Base-by-base conservation (phyloP, 2,888 invertebrate genomes). In the Macrosiphum euphorbiae region DNA sequence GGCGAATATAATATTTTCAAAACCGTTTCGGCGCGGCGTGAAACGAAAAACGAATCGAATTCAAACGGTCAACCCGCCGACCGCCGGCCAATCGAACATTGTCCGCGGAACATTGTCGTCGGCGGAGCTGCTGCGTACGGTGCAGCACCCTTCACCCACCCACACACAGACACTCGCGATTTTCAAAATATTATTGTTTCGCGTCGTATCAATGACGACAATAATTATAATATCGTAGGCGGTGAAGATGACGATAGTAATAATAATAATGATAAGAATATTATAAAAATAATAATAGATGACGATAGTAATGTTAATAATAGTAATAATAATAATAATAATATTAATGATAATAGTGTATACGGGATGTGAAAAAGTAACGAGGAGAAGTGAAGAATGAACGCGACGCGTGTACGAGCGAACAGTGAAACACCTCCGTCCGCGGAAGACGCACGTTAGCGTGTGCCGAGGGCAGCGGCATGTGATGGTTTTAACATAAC, bases 391-490 rank as follows among this genome's bases (percentile, higher is more conserved):
- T 78, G 78, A 35, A 78, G 78, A 35, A 50, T 16, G 88, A 67
- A 88, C 41, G 52, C 85, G 52, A 78, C 61, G 89, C 24, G 44
- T 35, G 41, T 52, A 61, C 35, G 87, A 91, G 55, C 88, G 85
- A 89, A 24, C 89, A 86, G 89, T 52, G 67, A 94, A 86, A 94
- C 94, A 94, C 94, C 94, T 90, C 94, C 94, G 94, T 94, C 94
- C 90, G 94, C 90, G 94, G 94, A 94, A 94, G 94, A 94, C 94
- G 94, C 94, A 94, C 90, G 94, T 94, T 94, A 94, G 94, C 94
- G 94, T 94, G 94, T 94, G 94, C 94, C 94, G 94, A 94, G 90
- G 94, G 94, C 94, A 52, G 94, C 94, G 58, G 94, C 94, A 94
- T 94, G 94, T 94, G 94, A 94, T 47, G 94, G 94, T 94, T 88